These are phyloP conservation scores for Xylophagus ater DNA, from an alignment of 2,888 invertebrate species.

Conservation along the genomic window DNA sequence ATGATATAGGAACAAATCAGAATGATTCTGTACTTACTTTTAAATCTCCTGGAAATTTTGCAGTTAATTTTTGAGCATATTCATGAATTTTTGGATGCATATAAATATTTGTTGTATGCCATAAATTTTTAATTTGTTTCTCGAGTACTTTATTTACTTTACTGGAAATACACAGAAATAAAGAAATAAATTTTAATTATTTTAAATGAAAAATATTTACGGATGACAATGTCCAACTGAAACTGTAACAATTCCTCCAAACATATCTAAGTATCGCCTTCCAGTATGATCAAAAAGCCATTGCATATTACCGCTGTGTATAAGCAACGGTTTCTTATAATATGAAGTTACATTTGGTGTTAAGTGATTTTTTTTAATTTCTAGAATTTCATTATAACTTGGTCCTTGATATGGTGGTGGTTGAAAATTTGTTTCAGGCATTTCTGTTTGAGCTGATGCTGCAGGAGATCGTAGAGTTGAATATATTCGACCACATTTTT, in stretches of 20 bases:
- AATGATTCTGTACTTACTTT: constrained; percentile 46
- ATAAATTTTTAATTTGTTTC: constrained; percentile 68
- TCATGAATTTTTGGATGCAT: constrained; percentile 82
- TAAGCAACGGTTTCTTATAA: constrained; percentile 71
- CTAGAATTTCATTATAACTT: constrained; percentile 46
- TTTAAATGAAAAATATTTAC: constrained; percentile 48
- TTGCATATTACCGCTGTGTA: constrained; percentile 82
- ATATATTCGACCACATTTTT: no score
- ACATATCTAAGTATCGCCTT: constrained; percentile 83
- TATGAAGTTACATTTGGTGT: constrained; percentile 60
- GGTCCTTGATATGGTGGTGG: constrained; percentile 46
- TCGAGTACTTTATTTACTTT: constrained; percentile 70
- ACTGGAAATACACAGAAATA: constrained; percentile 42
- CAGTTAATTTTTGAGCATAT: constrained; percentile 70
- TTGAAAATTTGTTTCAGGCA: constrained; percentile 27
- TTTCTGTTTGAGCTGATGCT: constrained; percentile 23
- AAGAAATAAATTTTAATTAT: constrained; percentile 4
- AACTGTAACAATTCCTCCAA: constrained; percentile 94
- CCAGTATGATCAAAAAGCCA: constrained; percentile 85
- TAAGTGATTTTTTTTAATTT: constrained; percentile 50
- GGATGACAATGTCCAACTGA: constrained; percentile 97
- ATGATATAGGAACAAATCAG: neutral
- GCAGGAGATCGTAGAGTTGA: constrained; percentile 23
- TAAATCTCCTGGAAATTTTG: constrained; percentile 73
- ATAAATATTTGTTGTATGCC: constrained; percentile 91